These are phyloP conservation scores for Ophioderma brevispina DNA, from an alignment of 35 echinoderm and acorn worm species.

Conservation along the genomic window DNA sequence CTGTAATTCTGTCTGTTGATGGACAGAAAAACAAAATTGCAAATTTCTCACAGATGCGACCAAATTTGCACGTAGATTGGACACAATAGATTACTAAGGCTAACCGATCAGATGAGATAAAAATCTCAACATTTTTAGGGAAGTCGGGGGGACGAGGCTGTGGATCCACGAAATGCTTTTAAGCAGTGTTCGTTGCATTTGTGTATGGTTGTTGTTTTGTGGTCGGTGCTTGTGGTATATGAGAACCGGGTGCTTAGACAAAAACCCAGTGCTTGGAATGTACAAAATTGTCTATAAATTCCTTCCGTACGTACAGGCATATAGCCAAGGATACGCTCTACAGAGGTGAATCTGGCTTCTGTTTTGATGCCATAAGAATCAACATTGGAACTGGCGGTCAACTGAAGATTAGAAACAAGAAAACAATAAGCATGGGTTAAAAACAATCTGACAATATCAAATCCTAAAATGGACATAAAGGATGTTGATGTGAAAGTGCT, in stretches of 20 bases:
- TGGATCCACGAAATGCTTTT: background rate
- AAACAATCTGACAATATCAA: background rate
- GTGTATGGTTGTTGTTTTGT: background rate
- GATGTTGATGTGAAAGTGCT: background rate
- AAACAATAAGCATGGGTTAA: background rate
- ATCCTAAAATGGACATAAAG: background rate
- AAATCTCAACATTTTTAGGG: background rate
- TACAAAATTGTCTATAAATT: background rate
- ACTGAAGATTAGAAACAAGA: constrained; percentile 38
- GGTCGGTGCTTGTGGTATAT: background rate
- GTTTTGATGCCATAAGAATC: constrained; percentile 89
- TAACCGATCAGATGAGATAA: no score
- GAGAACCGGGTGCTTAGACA: background rate
- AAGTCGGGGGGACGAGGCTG: background rate
- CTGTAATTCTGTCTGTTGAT: no score
- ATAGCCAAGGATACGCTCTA: constrained; percentile 93
- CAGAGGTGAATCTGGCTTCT: constrained; percentile 94
- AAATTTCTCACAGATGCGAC: no score
- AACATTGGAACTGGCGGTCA: constrained; percentile 88
- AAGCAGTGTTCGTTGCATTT: background rate
- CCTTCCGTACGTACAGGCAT: constrained; percentile 65
- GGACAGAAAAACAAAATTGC: no score
- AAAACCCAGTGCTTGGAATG: background rate
- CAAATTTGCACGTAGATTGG: no score
- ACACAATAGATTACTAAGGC: no score